These are phyloP conservation scores for Eristalis intricaria DNA, from an alignment of 2,888 invertebrate species.

Conservation along the genomic window DNA sequence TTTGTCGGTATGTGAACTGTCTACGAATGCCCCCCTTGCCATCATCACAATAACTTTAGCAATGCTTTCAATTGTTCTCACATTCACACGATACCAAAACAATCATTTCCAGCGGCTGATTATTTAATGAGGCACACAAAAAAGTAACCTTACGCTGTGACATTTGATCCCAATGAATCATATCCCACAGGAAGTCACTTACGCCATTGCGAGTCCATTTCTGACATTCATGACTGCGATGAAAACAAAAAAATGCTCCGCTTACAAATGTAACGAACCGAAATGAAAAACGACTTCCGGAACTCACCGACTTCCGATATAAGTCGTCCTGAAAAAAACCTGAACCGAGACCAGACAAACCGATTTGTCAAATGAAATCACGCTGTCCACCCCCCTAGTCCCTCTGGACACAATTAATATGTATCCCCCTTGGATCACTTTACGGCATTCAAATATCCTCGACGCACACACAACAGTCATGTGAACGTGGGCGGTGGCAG, in stretches of 20 bases:
- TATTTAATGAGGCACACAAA: not conserved
- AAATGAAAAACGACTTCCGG: conserved; percentile 55
- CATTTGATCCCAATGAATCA: not conserved
- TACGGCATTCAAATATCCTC: conserved; percentile 26
- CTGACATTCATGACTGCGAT: conserved; percentile 15
- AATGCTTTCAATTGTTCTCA: not conserved
- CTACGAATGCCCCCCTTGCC: too few relatives aligned
- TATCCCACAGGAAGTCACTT: not conserved
- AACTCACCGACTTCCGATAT: conserved; percentile 27
- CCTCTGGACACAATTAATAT: conserved; percentile 47
- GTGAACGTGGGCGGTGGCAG: not conserved
- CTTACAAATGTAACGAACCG: conserved; percentile 24
- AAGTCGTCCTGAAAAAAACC: conserved; percentile 11
- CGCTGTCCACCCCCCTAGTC: not conserved
- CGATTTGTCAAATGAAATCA: conserved; percentile 56
- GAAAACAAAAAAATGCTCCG: not conserved
- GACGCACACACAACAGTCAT: not conserved
- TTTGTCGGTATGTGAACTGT: too few relatives aligned
- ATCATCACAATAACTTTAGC: not conserved
- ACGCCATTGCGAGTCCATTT: conserved; percentile 7
- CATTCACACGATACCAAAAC: not conserved
- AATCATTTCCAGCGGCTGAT: not conserved
- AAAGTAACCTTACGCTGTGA: not conserved
- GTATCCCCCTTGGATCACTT: conserved; percentile 30
- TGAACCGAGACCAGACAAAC: conserved; percentile 24